A percentile compares a stretch with the other conserved stretches of the same genome.
These are phyloP conservation scores for Rhopalosiphum maidis DNA, from an alignment of 1,140 invertebrate species.

Conservation along the genomic window DNA sequence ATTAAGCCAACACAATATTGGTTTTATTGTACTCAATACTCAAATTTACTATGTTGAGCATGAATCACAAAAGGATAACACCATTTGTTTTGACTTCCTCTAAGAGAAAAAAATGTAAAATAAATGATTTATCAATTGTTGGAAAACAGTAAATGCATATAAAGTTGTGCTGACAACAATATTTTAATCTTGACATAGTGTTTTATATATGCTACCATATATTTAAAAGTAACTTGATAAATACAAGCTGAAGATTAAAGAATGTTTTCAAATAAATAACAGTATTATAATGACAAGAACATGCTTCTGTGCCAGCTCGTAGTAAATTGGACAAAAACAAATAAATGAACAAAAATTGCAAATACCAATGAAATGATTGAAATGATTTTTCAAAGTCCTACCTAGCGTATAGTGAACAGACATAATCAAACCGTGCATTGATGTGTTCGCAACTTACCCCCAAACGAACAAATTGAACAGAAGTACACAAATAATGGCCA, in stretches of 20 bases:
- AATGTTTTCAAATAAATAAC: not conserved
- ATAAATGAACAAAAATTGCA: not conserved
- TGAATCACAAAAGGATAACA: no score
- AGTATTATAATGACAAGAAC: not conserved
- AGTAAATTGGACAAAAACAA: not conserved
- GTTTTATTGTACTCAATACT: no score
- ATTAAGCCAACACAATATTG: no score
- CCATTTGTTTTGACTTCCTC: no score
- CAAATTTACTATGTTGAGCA: no score
- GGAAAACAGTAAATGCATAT: not conserved
- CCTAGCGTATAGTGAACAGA: not conserved
- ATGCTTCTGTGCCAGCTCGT: not conserved
- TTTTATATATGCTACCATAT: not conserved
- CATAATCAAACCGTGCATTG: not conserved
- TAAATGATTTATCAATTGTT: no score
- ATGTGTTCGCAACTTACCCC: slow-evolving; percentile 17
- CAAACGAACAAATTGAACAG: slow-evolving; percentile 40
- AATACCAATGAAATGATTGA: not conserved
- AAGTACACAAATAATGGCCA: not conserved
- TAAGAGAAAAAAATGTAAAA: no score
- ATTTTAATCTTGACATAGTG: not conserved
- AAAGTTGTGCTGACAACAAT: not conserved
- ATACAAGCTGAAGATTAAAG: not conserved
- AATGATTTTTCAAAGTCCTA: not conserved
- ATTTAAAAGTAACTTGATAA: not conserved